Percentiles rank a stretch among this genome's conserved stretches.
Evolutionary conservation across 2,888 invertebrate genomes (phyloP).

Genomic region (Pachymerium ferrugineum): DNA sequence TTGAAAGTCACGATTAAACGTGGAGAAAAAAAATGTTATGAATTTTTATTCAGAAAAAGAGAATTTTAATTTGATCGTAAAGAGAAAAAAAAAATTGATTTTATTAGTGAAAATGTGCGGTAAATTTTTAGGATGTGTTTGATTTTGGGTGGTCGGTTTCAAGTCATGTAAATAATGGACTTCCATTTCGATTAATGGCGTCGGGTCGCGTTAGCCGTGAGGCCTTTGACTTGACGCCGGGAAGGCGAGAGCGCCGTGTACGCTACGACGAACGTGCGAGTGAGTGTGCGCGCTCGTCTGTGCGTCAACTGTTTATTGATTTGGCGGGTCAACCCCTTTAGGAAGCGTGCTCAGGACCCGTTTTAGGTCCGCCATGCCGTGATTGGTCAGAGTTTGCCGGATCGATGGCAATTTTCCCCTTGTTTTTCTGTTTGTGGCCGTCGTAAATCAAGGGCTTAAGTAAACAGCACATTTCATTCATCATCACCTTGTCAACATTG

Average conservation of each 20-base stretch:
- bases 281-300: conserved; percentile 22
- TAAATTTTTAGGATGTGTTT: too few relatives aligned
- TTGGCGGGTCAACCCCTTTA: conserved; percentile 13
- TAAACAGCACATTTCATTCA: conserved; percentile 23
- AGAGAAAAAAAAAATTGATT: too few relatives aligned
- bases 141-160: too few relatives aligned
- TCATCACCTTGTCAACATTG: conserved; percentile 27
- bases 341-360: not conserved
- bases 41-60: not conserved
- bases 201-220: not conserved
- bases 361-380: not conserved
- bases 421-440: conserved; percentile 16
- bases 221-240: not conserved
- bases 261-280: not conserved
- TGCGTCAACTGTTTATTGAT: not conserved
- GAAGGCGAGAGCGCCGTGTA: not conserved
- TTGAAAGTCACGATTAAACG: conserved; percentile 3
- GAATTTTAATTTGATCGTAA: not conserved
- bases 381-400: conserved; percentile 22
- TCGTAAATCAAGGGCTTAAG: conserved; percentile 25
- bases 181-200: not conserved
- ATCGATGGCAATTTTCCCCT: conserved; percentile 22
- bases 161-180: not conserved
- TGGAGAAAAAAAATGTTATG: not conserved
- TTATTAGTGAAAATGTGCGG: too few relatives aligned